A percentile compares a stretch with the other conserved stretches of the same genome.
Evolutionary conservation across 1,140 invertebrate genomes (phyloP).

Genomic region (Hormaphis cornu): DNA sequence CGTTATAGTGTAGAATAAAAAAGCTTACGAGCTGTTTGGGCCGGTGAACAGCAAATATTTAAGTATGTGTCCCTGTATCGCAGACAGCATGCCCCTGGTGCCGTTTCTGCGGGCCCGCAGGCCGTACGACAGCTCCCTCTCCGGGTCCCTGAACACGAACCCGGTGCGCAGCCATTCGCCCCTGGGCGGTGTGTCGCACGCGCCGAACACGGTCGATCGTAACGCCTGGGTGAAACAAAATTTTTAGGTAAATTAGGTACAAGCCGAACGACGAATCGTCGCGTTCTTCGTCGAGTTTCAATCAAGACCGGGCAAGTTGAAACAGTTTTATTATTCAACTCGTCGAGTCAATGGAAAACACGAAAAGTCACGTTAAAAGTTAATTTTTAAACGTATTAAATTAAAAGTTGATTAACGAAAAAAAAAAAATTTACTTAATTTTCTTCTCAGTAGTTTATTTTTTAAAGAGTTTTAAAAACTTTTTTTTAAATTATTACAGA

Average conservation of each 20-base stretch:
- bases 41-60: conserved; percentile 56
- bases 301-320: too few relatives aligned
- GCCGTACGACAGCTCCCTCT: conserved; percentile 50
- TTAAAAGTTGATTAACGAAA: too few relatives aligned
- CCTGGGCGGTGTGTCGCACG: conserved; percentile 49
- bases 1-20: too few relatives aligned
- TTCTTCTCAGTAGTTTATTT: too few relatives aligned
- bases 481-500: too few relatives aligned
- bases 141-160: conserved; percentile 49
- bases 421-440: too few relatives aligned
- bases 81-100: conserved; percentile 54
- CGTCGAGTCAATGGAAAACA: too few relatives aligned
- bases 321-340: too few relatives aligned
- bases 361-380: too few relatives aligned
- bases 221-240: conserved; percentile 44
- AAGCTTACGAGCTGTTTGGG: conserved; percentile 39
- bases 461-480: too few relatives aligned
- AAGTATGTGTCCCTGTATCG: conserved; percentile 55
- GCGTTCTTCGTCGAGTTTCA: too few relatives aligned
- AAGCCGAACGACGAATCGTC: background rate
- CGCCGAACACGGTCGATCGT: conserved; percentile 51
- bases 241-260: background rate
- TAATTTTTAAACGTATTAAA: too few relatives aligned
- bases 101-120: conserved; percentile 53
- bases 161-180: conserved; percentile 55